Evolutionary conservation across 1,140 invertebrate genomes (phyloP).

Genomic region (Lethrus apterus): DNA sequence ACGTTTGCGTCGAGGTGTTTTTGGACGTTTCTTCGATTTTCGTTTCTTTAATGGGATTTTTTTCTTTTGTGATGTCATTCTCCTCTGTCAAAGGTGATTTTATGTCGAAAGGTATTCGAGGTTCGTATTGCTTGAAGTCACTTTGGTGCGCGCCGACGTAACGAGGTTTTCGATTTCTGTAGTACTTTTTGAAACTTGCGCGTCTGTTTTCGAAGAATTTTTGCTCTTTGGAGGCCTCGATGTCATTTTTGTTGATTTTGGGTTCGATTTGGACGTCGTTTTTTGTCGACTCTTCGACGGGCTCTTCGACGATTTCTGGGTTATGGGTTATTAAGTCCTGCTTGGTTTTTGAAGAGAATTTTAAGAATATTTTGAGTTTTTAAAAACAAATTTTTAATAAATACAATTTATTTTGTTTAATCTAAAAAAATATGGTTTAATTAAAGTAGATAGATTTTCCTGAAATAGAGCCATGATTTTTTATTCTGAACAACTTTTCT

Average conservation of each 20-base stretch:
- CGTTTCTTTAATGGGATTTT: slow-evolving; percentile 3
- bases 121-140: background rate
- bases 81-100: background rate
- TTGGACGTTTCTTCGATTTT: background rate
- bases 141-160: background rate
- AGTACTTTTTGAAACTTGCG: slow-evolving; percentile 1
- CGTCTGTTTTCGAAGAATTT: slow-evolving; percentile 10
- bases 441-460: no score
- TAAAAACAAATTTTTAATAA: no score
- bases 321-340: no score
- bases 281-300: slow-evolving; percentile 15
- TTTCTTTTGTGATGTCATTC: slow-evolving; percentile 2
- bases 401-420: no score
- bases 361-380: no score
- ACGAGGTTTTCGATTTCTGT: background rate
- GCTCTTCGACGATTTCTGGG: background rate
- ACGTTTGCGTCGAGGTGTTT: background rate
- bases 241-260: slow-evolving; percentile 16
- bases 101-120: background rate
- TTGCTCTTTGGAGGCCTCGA: slow-evolving; percentile 38
- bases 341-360: no score
- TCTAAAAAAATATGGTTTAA: no score
- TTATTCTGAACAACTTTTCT: no score
- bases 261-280: background rate
- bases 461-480: no score